Base-by-base conservation (phyloP, 2,888 invertebrate genomes). In the Terebella lapidaria region DNA sequence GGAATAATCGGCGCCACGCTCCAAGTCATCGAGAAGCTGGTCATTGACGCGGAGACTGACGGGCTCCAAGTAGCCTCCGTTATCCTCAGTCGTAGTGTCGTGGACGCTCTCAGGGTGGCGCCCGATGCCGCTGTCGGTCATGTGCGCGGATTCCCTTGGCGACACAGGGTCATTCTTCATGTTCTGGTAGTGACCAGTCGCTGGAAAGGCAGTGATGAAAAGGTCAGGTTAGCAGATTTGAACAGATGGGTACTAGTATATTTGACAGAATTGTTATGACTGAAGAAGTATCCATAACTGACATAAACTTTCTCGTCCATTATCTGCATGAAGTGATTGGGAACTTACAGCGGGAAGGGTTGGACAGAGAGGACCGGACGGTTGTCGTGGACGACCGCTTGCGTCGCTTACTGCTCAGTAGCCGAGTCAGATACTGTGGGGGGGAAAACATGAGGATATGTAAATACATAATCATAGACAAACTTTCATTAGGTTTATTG, bases 1-100 rank as follows among this genome's bases (percentile, higher is more conserved):
- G 0, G 77, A 77, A 4, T 76, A 66, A 27, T 76, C 74, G 1
- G 72, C 72, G 42, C 47, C 55, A 3, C 35, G 47, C 24, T 47
- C 56, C 42, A 22, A 52, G 47, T 54, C 29, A 52, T 22, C 24
- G 25, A 46, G 25, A n/a, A 52, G 61, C 2, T 62, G 54, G 28
- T 53, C 51, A 25, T 47, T 45, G 15, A 61, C 29, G 10, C 63
- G 56, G 28, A 64, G 45, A 5, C 30, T 53, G 47, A 58, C 59
- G 3, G 67, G 67, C 54, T 67, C 67, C 58, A 67, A 56, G 56
- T 67, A 67, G 27, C 53, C 53, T 10, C 10, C 53, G 27, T 25
- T 15, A 4, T 49, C 49, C 24, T 49, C 49, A 5, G 49, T n/a
- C 15, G 18, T 22, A 10, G 10, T 18, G 35, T 18, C 18, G 24